Evolutionary conservation across 2,113 vertebrate species (phyloP).

Genomic region (Motacilla tschutschensis): DNA sequence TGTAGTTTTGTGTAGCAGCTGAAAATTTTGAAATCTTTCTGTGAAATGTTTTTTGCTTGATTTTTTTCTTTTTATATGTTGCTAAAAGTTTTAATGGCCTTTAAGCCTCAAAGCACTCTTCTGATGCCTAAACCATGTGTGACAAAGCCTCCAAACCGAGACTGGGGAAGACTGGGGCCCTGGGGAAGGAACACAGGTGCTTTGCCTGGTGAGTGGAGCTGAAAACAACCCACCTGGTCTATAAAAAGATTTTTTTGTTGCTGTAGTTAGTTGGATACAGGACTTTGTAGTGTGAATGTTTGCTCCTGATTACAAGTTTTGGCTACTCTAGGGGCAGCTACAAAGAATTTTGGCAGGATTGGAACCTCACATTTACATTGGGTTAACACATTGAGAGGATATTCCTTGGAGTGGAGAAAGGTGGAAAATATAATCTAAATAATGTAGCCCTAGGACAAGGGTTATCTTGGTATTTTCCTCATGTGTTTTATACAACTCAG

Average conservation of each 20-base stretch:
- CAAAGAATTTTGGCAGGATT: rapidly evolving
- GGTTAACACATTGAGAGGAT: background rate
- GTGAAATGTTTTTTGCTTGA: background rate
- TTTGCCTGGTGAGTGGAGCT: background rate
- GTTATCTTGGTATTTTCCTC: background rate
- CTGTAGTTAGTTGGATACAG: rapidly evolving
- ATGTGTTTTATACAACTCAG: background rate
- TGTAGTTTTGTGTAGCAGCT: background rate
- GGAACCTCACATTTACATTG: background rate
- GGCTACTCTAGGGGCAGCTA: rapidly evolving
- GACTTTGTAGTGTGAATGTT: rapidly evolving
- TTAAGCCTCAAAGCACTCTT: background rate
- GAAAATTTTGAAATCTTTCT: background rate
- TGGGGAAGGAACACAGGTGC: background rate
- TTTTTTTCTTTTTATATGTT: background rate
- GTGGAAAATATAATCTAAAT: background rate
- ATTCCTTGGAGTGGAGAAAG: background rate
- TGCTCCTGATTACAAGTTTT: background rate
- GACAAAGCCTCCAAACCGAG: background rate
- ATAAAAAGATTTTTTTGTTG: background rate
- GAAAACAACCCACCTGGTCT: background rate
- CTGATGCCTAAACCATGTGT: background rate
- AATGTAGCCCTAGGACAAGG: background rate
- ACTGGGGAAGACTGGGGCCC: background rate
- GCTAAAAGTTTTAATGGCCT: background rate